Percentiles rank a stretch among this genome's conserved stretches.
phyloP scores from a whole-genome alignment of 1,140 invertebrate genomes.

The Trigoniulus corallinus region DNA sequence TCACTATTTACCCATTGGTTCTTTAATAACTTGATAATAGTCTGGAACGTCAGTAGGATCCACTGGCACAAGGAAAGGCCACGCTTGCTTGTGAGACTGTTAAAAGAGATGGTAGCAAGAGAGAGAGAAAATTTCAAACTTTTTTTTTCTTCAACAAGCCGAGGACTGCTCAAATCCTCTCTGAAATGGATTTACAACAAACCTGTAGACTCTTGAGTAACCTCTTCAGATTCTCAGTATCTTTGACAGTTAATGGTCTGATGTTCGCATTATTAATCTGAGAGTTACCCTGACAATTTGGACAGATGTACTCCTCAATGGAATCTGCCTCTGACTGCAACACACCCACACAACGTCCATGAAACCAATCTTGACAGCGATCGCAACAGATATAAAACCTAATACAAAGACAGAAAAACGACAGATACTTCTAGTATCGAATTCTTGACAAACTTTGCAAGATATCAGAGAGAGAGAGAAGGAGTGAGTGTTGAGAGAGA shows the following conservation, averaged over 20 bases:
- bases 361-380: conserved; percentile 97
- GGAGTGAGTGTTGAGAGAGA: too few species aligned
- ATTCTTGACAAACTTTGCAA: not conserved
- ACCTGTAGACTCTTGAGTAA: conserved; percentile 83
- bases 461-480: too few species aligned
- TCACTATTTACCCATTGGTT: conserved; percentile 78
- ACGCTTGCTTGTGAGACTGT: conserved; percentile 76
- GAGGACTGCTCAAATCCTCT: not conserved
- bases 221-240: conserved; percentile 66
- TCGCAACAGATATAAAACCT: conserved; percentile 96
- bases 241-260: conserved; percentile 62
- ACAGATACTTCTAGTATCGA: conserved; percentile 4
- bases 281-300: conserved; percentile 77
- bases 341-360: conserved; percentile 91
- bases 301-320: conserved; percentile 92
- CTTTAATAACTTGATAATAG: conserved; percentile 94
- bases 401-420: conserved; percentile 13
- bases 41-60: conserved; percentile 87
- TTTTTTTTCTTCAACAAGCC: not conserved
- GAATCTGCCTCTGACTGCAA: conserved; percentile 82
- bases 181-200: conserved; percentile 13
- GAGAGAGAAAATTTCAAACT: conserved; percentile 5
- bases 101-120: conserved; percentile 20
- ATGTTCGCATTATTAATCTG: conserved; percentile 76
- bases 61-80: conserved; percentile 94